Base-by-base conservation (phyloP, 2,113 vertebrate species). In the Eclectus roratus region DNA sequence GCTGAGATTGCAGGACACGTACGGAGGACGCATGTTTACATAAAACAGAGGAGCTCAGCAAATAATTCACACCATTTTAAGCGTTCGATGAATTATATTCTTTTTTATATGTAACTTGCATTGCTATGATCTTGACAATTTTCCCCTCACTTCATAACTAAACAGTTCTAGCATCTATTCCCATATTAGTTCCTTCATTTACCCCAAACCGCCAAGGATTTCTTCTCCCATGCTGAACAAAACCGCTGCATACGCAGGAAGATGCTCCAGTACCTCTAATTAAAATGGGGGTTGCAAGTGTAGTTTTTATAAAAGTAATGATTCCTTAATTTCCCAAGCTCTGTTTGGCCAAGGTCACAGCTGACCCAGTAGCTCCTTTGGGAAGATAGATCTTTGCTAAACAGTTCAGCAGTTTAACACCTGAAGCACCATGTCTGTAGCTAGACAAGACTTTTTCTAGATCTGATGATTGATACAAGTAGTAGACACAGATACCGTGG, bases 1-100 rank as follows among this genome's bases (percentile, higher is more conserved):
- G 46, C 46, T 80, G 47, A 74, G 46, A 37, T 2, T 1, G 1
- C 27, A 28, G 25, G 20, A 68, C 41, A 33, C 0, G 0, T 24
- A 24, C 2, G 7, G 20, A 49, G 39, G 15, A 16, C 9, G 4
- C 1, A 0, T 13, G n/a, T n/a, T 70, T 60, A 61, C 44, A 65
- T 17, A 47, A 69, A 80, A 6, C 41, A 56, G 43, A 39, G 43
- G 52, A 69, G 29, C 25, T 50, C 27, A 70, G 27, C 25, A 39
- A 84, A 28, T 35, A 46, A 52, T 66, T 73, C 44, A 39, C 60
- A 52, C 9, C 1, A 11, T 65, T 84, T 73, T 2, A 65, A 77
- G 29, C 3, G 17, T 33, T 84, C 14, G 11, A 3, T 19, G 52
- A 72, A 43, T 58, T 39, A 7, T 17, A 31, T 37, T 16, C 6